Evolutionary conservation across 2,888 invertebrate genomes (phyloP).

Genomic region (Caenorhabditis parvicauda): DNA sequence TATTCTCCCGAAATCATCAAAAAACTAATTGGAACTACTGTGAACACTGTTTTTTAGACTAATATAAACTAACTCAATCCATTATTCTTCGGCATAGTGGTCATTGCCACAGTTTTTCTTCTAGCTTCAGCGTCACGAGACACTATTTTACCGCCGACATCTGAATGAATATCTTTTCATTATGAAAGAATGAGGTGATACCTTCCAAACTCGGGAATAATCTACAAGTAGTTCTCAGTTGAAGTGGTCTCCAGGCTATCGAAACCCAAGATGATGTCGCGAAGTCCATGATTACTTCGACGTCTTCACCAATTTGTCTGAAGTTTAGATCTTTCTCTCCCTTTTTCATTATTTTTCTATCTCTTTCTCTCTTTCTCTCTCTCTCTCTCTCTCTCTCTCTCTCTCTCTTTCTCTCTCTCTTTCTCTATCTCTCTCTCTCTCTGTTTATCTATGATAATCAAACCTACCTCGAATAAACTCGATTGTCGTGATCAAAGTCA

Average conservation of each 20-base stretch:
- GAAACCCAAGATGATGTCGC: conserved; percentile 48
- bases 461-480: conserved; percentile 44
- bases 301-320: conserved; percentile 43
- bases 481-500: conserved; percentile 44
- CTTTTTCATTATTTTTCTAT: too few relatives aligned
- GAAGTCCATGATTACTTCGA: conserved; percentile 58
- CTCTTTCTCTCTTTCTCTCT: neutral
- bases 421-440: too few relatives aligned
- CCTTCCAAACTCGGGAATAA: conserved; percentile 58
- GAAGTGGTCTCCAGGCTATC: conserved; percentile 56
- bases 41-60: neutral
- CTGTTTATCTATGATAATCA: conserved; percentile 29
- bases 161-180: too few relatives aligned
- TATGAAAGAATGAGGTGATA: neutral
- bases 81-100: conserved; percentile 45
- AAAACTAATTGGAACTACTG: neutral
- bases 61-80: conserved; percentile 35
- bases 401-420: neutral
- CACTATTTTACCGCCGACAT: too few relatives aligned
- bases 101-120: conserved; percentile 28
- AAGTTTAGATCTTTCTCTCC: neutral
- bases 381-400: too few relatives aligned
- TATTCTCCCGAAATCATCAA: too few relatives aligned
- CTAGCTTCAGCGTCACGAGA: conserved; percentile 24
- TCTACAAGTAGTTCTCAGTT: conserved; percentile 53